Conservation (phyloP, 37 sponge, comb jelly and placozoan genomes). For the Eunapius fragilis region DNA sequence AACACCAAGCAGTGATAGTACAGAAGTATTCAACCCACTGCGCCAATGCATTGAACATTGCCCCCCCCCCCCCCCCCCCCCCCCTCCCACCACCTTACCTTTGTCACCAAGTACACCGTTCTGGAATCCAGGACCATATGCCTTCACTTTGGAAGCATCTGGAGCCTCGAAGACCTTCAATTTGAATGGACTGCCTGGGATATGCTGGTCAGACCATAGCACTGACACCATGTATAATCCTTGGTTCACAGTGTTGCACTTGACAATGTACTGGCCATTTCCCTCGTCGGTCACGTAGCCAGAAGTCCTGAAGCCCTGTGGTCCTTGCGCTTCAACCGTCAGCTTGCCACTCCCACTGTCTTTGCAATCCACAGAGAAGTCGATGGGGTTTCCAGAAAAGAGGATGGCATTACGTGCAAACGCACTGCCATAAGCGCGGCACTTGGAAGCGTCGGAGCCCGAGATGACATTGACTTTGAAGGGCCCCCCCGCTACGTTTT, state of each 20-base stretch:
- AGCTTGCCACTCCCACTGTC: constrained; percentile 87
- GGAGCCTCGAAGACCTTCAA: constrained; percentile 74
- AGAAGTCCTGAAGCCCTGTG: constrained; percentile 40
- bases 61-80: no score
- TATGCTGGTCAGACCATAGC: constrained; percentile 74
- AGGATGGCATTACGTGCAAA: constrained; percentile 54
- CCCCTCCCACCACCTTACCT: no score
- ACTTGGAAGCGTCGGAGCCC: constrained; percentile 76
- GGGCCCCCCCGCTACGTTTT: constrained; percentile 79
- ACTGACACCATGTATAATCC: constrained; percentile 80
- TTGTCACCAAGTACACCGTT: constrained; percentile 42
- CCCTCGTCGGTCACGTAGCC: constrained; percentile 76
- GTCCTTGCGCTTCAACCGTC: constrained; percentile 67
- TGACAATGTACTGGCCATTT: constrained; percentile 63
- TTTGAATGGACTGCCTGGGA: constrained; percentile 89
- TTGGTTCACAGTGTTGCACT: constrained; percentile 70
- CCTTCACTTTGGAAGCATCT: constrained; percentile 83
- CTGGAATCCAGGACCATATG: constrained; percentile 75
- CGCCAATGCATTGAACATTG: no score
- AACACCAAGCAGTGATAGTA: no score
- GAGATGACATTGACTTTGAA: constrained; percentile 75
- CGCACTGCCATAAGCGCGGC: constrained; percentile 66
- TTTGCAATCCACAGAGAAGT: constrained; percentile 73
- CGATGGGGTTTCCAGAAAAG: constrained; percentile 69
- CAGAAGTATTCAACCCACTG: no score